Percentiles rank a stretch among this genome's conserved stretches.
Conservation (phyloP, 1,140 invertebrate species). For the Tetramorium alpestre region DNA sequence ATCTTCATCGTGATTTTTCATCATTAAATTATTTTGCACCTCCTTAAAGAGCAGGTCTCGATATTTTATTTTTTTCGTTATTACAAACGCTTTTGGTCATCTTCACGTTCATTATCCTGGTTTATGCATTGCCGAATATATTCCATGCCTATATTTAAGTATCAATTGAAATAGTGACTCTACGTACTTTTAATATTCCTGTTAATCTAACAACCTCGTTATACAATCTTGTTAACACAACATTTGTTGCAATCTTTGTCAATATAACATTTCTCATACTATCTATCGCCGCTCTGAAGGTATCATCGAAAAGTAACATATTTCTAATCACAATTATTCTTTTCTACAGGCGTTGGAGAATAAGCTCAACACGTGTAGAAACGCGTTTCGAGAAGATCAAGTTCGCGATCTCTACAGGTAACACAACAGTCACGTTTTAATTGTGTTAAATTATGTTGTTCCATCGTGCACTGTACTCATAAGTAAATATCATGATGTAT, state of each 20-base stretch:
- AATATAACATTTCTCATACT: neutral
- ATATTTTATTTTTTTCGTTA: conserved; percentile 74
- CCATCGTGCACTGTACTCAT: conserved; percentile 48
- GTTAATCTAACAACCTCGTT: neutral
- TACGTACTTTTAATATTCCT: neutral
- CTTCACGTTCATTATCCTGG: neutral
- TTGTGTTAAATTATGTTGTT: conserved; percentile 62
- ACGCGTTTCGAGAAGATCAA: conserved; percentile 84
- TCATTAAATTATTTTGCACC: conserved; percentile 72
- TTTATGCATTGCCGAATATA: neutral
- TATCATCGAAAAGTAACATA: neutral
- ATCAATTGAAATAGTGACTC: neutral
- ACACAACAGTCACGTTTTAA: conserved; percentile 76
- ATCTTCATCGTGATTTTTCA: conserved; percentile 73
- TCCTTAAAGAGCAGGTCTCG: conserved; percentile 80
- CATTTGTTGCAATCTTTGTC: neutral
- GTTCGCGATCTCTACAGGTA: conserved; percentile 85
- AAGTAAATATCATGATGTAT: conserved; percentile 71
- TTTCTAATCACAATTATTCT: conserved; percentile 21
- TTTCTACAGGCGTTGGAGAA: conserved; percentile 83
- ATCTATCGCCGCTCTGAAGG: neutral
- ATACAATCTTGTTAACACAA: neutral
- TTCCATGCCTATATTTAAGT: neutral
- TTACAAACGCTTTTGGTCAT: conserved; percentile 23
- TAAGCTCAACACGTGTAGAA: conserved; percentile 84